A percentile compares a stretch with the other conserved stretches of the same genome.
phyloP scores from a whole-genome alignment of 2,888 invertebrate genomes.

The Fissipunctia ypsillon region DNA sequence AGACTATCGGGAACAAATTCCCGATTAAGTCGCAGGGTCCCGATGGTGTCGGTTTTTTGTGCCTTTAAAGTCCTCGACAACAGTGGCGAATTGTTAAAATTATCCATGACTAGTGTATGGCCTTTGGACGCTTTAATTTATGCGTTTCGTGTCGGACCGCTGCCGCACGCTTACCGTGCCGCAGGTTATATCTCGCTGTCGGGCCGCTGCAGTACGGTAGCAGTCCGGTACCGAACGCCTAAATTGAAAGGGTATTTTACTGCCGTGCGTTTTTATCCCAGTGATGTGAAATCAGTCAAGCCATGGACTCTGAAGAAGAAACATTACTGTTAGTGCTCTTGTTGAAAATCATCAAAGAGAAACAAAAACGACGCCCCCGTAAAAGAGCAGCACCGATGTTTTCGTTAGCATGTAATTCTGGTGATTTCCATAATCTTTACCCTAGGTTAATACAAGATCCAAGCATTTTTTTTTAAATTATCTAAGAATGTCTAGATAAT shows the following conservation, averaged over 20 bases:
- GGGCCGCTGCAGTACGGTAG: slow-evolving; percentile 21
- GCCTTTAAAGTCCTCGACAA: too few species aligned
- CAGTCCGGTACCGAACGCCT: slow-evolving; percentile 36
- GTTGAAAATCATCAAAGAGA: slow-evolving; percentile 7
- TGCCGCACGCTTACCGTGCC: slow-evolving; percentile 38
- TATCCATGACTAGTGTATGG: too few species aligned
- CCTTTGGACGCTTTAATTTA: neutral
- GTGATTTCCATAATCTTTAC: slow-evolving; percentile 49
- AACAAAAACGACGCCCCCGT: slow-evolving; percentile 23
- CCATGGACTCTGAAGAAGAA: slow-evolving; percentile 38
- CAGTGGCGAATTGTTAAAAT: too few species aligned
- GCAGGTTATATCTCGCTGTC: slow-evolving; percentile 35
- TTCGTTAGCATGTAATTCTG: slow-evolving; percentile 33
- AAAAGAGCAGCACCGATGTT: slow-evolving; percentile 37
- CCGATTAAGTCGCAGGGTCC: too few species aligned
- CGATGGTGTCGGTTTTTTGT: too few species aligned
- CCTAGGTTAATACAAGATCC: slow-evolving; percentile 17
- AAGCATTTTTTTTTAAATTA: slow-evolving; percentile 31
- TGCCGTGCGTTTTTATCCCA: slow-evolving; percentile 36
- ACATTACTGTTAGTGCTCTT: slow-evolving; percentile 10
- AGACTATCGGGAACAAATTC: too few species aligned
- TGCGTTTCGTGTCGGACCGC: slow-evolving; percentile 23
- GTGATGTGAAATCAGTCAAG: slow-evolving; percentile 37
- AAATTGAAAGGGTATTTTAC: slow-evolving; percentile 28
- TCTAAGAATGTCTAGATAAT: slow-evolving; percentile 31